These are phyloP conservation scores for Apomyelois bistriatella DNA, from an alignment of 2,888 invertebrate species.

Conservation along the genomic window DNA sequence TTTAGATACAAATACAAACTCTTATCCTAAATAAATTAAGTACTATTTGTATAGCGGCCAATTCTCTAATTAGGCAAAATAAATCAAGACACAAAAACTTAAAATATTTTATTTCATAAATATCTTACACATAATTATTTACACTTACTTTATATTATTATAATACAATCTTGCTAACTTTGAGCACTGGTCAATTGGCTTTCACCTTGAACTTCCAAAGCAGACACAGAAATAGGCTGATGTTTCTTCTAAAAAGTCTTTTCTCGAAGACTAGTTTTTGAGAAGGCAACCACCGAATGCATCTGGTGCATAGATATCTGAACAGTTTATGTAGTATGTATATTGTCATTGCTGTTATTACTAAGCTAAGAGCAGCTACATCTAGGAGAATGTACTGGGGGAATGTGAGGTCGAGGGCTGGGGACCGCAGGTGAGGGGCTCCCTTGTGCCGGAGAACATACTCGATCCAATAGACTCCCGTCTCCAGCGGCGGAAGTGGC, in stretches of 20 bases:
- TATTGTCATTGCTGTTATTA: slow-evolving; percentile 41
- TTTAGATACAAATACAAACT: too few species aligned
- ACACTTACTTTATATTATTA: slow-evolving; percentile 16
- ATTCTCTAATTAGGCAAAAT: too few species aligned
- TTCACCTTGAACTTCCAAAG: slow-evolving; percentile 67
- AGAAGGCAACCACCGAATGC: slow-evolving; percentile 66
- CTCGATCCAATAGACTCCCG: slow-evolving; percentile 83
- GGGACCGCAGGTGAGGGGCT: slow-evolving; percentile 71
- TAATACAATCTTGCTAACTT: slow-evolving; percentile 19
- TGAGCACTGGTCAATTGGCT: slow-evolving; percentile 45
- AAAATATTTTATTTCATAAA: slow-evolving; percentile 43
- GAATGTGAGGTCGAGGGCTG: slow-evolving; percentile 66
- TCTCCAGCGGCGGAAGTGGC: slow-evolving; percentile 78
- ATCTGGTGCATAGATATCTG: slow-evolving; percentile 61
- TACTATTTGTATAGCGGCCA: too few species aligned
- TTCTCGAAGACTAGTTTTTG: slow-evolving; percentile 59
- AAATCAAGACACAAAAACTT: slow-evolving; percentile 20
- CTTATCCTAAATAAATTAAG: too few species aligned
- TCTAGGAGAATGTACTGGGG: slow-evolving; percentile 70
- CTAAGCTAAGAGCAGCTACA: slow-evolving; percentile 53
- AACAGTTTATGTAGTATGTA: slow-evolving; percentile 61
- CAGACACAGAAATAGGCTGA: slow-evolving; percentile 56
- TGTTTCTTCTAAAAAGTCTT: slow-evolving; percentile 53
- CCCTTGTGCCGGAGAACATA: slow-evolving; percentile 81
- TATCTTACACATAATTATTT: slow-evolving; percentile 50